phyloP scores from a whole-genome alignment of 2,888 invertebrate species.

The Heliconius ismenius region DNA sequence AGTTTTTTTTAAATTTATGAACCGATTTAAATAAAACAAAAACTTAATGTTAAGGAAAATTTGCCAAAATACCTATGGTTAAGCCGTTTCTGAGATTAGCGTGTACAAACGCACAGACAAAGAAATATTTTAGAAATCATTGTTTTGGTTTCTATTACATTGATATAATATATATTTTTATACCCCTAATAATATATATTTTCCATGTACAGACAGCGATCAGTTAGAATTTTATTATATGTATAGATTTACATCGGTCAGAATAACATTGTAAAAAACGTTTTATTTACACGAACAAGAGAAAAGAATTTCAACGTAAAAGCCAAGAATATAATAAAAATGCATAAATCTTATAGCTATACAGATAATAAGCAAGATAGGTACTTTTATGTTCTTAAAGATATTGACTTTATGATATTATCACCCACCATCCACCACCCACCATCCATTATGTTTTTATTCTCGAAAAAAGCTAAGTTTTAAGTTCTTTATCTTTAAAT shows the following conservation, averaged over 20 bases:
- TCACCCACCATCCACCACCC: conserved; percentile 5
- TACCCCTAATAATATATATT: no score
- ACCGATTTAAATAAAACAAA: no score
- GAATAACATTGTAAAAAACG: not conserved
- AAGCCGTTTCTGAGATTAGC: no score
- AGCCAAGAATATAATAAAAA: not conserved
- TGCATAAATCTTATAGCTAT: conserved; percentile 3
- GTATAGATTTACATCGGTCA: not conserved
- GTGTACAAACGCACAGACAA: no score
- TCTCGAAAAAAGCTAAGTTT: not conserved
- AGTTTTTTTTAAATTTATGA: no score
- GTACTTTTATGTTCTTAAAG: not conserved
- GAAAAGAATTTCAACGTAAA: not conserved
- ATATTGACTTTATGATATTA: not conserved
- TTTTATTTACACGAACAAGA: not conserved
- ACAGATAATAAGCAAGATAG: not conserved
- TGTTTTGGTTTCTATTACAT: no score
- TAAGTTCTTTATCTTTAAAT: not conserved
- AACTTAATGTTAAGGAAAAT: no score
- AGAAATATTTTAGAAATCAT: no score
- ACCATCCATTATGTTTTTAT: not conserved
- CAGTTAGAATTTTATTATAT: no score
- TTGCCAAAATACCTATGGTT: no score
- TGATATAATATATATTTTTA: no score
- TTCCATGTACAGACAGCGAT: no score